phyloP scores from a whole-genome alignment of 2,797 vertebrate species.

The Mycteria americana region DNA sequence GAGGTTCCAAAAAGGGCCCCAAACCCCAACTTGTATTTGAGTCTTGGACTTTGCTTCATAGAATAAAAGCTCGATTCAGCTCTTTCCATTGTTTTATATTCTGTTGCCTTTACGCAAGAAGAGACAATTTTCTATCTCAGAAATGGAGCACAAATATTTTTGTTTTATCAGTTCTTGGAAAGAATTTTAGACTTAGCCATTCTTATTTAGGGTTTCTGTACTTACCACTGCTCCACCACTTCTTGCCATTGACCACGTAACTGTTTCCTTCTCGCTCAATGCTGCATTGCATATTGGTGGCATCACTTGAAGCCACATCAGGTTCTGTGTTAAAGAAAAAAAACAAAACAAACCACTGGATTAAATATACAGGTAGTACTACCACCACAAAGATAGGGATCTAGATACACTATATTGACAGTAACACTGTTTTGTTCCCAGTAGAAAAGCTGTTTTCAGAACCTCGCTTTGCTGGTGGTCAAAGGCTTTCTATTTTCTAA shows the following conservation, averaged over 20 bases:
- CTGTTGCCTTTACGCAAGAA: neutral
- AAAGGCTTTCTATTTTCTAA: neutral
- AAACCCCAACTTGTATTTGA: neutral
- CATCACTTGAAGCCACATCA: conserved; percentile 91
- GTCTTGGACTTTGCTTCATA: neutral
- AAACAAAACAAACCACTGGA: neutral
- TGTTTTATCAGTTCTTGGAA: neutral
- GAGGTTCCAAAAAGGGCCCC: neutral
- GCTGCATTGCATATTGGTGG: conserved; percentile 89
- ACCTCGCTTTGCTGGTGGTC: neutral
- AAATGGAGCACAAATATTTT: neutral
- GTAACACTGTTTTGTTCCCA: neutral
- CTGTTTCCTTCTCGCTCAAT: conserved; percentile 76
- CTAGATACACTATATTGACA: neutral
- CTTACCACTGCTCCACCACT: conserved; percentile 97
- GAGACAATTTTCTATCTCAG: neutral
- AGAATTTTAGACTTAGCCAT: neutral
- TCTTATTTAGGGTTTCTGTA: neutral
- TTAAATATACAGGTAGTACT: neutral
- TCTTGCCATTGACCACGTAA: conserved; percentile 88
- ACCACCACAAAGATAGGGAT: neutral
- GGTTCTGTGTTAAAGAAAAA: conserved; percentile 79
- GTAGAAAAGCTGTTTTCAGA: neutral
- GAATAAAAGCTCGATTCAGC: neutral
- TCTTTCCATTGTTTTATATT: neutral